phyloP scores from a whole-genome alignment of 2,888 invertebrate species.

The Drosophila planitibia region DNA sequence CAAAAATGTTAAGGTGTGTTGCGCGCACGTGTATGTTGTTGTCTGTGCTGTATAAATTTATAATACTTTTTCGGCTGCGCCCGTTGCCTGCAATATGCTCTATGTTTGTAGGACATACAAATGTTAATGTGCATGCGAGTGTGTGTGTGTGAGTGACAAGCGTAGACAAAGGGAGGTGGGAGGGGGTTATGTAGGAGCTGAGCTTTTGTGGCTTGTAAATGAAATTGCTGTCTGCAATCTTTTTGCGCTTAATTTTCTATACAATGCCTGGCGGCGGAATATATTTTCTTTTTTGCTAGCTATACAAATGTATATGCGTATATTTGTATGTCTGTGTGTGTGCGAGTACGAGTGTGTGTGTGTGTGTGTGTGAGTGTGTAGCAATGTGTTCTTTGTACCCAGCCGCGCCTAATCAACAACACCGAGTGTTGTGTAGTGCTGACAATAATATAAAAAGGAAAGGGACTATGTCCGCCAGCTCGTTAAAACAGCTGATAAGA shows the following conservation, averaged over 20 bases:
- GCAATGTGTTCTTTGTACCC: slow-evolving; percentile 9
- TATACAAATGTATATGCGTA: neutral
- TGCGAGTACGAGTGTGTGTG: neutral
- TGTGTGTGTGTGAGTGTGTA: slow-evolving; percentile 10
- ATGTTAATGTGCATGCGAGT: slow-evolving; percentile 22
- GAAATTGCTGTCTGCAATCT: slow-evolving; percentile 57
- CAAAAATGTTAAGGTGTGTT: slow-evolving; percentile 50
- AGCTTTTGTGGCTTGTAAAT: slow-evolving; percentile 40
- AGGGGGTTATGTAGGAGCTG: too few relatives aligned
- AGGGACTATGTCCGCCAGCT: slow-evolving; percentile 45
- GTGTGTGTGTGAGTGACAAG: slow-evolving; percentile 48
- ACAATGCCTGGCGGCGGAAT: slow-evolving; percentile 44
- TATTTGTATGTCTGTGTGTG: slow-evolving; percentile 8
- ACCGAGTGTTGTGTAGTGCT: slow-evolving; percentile 27
- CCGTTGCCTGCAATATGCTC: slow-evolving; percentile 56
- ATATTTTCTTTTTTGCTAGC: slow-evolving; percentile 6
- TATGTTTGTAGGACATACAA: slow-evolving; percentile 26
- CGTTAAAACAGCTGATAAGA: slow-evolving; percentile 67
- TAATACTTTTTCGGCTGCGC: slow-evolving; percentile 62
- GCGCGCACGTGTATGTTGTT: slow-evolving; percentile 30
- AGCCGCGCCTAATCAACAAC: slow-evolving; percentile 36
- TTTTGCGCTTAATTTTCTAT: slow-evolving; percentile 57
- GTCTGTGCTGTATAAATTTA: slow-evolving; percentile 60
- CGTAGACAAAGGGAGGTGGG: slow-evolving; percentile 17
- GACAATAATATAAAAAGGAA: slow-evolving; percentile 34